A percentile compares a stretch with the other conserved stretches of the same genome.
Evolutionary conservation across 2,888 invertebrate species (phyloP).

Genomic region (Parthenolecanium corni): DNA sequence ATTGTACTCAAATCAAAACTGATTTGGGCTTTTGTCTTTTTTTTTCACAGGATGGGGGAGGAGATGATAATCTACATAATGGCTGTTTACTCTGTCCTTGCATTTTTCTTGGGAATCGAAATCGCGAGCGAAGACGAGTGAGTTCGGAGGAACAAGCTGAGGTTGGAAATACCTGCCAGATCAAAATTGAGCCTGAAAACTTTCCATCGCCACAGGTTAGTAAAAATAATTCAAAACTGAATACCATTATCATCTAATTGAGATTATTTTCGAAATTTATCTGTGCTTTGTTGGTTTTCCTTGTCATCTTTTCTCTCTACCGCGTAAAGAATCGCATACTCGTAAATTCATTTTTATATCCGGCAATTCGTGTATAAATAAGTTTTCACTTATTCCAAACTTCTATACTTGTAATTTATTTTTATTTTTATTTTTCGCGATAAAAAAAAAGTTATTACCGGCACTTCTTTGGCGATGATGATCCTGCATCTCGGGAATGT

Average conservation of each 20-base stretch:
- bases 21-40: no score
- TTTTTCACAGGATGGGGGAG: constrained; percentile 10
- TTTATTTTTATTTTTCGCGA: no score
- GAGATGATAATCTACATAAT: constrained; percentile 1
- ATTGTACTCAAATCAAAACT: no score
- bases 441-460: no score
- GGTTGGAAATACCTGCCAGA: constrained; percentile 25
- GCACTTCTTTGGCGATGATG: no score
- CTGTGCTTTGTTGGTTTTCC: constrained; percentile 4
- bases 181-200: constrained; percentile 26
- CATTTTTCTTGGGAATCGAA: constrained; percentile 12
- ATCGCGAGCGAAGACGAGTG: constrained; percentile 19
- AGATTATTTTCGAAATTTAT: constrained; percentile 11
- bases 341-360: no score
- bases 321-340: neutral
- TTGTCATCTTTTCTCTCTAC: neutral
- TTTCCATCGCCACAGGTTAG: constrained; percentile 25
- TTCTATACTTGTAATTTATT: no score
- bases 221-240: constrained; percentile 19
- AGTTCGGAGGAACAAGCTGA: constrained; percentile 24
- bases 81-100: constrained; percentile 24
- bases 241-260: no score
- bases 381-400: no score
- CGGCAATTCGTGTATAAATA: no score
- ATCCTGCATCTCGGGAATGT: no score